These are phyloP conservation scores for Lamellibrachia satsuma DNA, from an alignment of 2,888 invertebrate species.

Conservation along the genomic window DNA sequence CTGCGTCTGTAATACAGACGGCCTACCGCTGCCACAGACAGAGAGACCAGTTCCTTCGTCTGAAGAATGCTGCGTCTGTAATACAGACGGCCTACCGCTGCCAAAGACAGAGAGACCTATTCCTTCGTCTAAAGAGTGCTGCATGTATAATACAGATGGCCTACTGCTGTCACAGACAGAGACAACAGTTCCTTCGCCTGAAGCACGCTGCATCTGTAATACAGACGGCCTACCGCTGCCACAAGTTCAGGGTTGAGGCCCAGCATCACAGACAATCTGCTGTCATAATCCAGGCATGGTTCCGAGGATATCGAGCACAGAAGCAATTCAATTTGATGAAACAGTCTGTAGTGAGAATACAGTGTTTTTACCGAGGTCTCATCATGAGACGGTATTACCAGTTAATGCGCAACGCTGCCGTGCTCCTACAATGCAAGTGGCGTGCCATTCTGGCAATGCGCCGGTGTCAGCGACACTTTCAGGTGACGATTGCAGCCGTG, in stretches of 20 bases:
- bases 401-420: constrained; percentile 29
- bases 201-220: neutral
- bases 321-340: constrained; percentile 29
- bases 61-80: neutral
- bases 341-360: constrained; percentile 20
- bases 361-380: constrained; percentile 8
- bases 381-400: neutral
- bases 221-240: neutral
- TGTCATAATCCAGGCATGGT: constrained; percentile 39
- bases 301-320: constrained; percentile 29
- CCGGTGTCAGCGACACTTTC: neutral
- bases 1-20: neutral
- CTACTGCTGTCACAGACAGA: neutral
- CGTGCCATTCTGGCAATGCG: neutral
- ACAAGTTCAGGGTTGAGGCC: neutral
- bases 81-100: neutral
- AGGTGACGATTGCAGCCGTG: constrained; percentile 18
- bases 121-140: neutral
- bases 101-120: neutral
- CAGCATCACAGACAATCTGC: constrained; percentile 33
- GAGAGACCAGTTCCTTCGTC: neutral
- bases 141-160: neutral
- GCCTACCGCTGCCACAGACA: neutral
- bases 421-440: constrained; percentile 39
- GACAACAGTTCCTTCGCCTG: neutral